Conservation (phyloP, 1,140 invertebrate species). For the Olivierus martensii region DNA sequence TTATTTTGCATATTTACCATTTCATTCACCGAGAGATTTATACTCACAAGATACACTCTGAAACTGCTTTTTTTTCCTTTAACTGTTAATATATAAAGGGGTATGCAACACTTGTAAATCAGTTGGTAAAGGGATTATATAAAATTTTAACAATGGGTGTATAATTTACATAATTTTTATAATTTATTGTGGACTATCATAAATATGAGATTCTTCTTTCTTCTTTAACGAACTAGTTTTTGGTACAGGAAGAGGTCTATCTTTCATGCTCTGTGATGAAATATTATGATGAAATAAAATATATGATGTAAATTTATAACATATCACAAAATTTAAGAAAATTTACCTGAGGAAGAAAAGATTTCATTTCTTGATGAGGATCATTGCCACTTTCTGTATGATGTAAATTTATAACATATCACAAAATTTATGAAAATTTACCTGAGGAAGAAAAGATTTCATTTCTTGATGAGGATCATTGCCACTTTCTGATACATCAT, state of each 20-base stretch:
- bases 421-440: background rate
- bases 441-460: slow-evolving; percentile 9
- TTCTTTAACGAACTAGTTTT: slow-evolving; percentile 12
- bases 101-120: too few relatives aligned
- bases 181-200: slow-evolving; percentile 11
- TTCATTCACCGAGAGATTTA: too few relatives aligned
- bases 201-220: slow-evolving; percentile 11
- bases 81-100: too few relatives aligned
- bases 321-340: background rate
- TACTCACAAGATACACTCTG: too few relatives aligned
- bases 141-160: too few relatives aligned
- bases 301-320: too few relatives aligned
- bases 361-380: slow-evolving; percentile 14
- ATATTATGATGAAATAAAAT: background rate
- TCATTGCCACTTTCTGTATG: background rate
- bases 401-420: background rate
- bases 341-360: slow-evolving; percentile 9
- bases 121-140: too few relatives aligned
- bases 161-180: too few relatives aligned
- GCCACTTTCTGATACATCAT: background rate
- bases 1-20: too few relatives aligned
- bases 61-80: too few relatives aligned
- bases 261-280: slow-evolving; percentile 13
- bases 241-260: slow-evolving; percentile 8
- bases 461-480: slow-evolving; percentile 14